Evolutionary conservation across 2,888 invertebrate species (phyloP).

Genomic region (Adineta ricciae): DNA sequence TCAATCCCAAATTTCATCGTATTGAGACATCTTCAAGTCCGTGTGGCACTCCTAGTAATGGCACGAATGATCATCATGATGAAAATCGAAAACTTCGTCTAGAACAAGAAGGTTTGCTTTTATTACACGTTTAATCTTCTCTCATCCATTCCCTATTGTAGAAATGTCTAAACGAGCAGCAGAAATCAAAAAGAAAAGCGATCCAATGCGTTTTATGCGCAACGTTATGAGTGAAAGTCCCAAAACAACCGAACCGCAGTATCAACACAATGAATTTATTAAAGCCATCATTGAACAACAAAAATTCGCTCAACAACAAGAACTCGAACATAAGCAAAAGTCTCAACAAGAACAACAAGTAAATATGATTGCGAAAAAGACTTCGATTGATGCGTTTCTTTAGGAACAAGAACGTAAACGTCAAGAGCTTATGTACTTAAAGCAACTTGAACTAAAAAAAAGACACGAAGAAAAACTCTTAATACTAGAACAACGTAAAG

Average conservation of each 20-base stretch:
- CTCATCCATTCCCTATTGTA: not conserved
- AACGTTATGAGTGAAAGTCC: not conserved
- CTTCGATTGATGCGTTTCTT: not conserved
- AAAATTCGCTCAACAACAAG: constrained; percentile 10
- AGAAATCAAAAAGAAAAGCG: not conserved
- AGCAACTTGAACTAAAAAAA: constrained; percentile 8
- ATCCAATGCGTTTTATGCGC: not conserved
- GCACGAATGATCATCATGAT: constrained; percentile 11
- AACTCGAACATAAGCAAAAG: not conserved
- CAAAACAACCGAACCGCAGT: not conserved
- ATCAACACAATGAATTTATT: constrained; percentile 5
- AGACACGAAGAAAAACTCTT: constrained; percentile 5
- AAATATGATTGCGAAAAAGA: not conserved
- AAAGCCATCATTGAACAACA: constrained; percentile 13
- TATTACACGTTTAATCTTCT: not conserved
- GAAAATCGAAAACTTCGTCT: not conserved
- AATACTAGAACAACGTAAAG: constrained; percentile 28
- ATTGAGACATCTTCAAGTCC: not conserved
- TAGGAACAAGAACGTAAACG: constrained; percentile 22
- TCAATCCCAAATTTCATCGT: constrained; percentile 19
- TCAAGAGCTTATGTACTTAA: not conserved
- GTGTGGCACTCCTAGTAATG: not conserved
- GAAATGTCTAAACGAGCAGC: not conserved
- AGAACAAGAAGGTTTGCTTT: not conserved
- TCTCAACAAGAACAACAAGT: constrained; percentile 9